phyloP scores from a whole-genome alignment of 2,888 invertebrate species.

The Hydraecia micacea region DNA sequence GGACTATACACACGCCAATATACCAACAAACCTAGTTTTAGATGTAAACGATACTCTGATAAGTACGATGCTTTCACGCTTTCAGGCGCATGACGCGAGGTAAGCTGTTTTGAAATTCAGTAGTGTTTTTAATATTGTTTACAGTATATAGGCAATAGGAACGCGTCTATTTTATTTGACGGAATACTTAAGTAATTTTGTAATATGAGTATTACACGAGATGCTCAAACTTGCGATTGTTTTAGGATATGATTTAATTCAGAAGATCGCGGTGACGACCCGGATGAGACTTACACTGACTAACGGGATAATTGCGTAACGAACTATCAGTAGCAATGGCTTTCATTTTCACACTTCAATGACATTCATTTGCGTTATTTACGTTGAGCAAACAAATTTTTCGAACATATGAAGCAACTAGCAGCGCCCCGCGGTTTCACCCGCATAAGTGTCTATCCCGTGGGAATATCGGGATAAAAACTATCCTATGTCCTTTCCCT shows the following conservation, averaged over 20 bases:
- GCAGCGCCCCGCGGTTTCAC: too few species aligned
- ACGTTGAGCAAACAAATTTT: too few species aligned
- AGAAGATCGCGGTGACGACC: background rate
- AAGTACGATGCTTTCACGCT: constrained; percentile 15
- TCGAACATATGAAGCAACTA: too few species aligned
- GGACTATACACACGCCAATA: background rate
- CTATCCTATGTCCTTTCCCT: too few species aligned
- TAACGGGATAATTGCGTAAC: background rate
- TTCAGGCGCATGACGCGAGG: background rate
- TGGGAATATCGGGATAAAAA: too few species aligned
- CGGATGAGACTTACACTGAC: background rate
- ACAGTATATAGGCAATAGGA: background rate
- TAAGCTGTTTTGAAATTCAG: constrained; percentile 7
- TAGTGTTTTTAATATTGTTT: constrained; percentile 15
- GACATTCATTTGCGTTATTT: too few species aligned
- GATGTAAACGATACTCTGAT: constrained; percentile 30
- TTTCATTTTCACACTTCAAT: too few species aligned
- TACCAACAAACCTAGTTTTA: background rate
- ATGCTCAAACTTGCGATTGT: background rate
- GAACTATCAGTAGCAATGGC: too few species aligned
- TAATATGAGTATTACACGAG: constrained; percentile 13
- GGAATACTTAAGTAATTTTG: background rate
- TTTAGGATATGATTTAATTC: background rate
- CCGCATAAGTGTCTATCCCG: too few species aligned
- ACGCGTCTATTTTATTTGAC: constrained; percentile 19